phyloP scores from a whole-genome alignment of 2,888 invertebrate genomes.

The Beris morrisii region DNA sequence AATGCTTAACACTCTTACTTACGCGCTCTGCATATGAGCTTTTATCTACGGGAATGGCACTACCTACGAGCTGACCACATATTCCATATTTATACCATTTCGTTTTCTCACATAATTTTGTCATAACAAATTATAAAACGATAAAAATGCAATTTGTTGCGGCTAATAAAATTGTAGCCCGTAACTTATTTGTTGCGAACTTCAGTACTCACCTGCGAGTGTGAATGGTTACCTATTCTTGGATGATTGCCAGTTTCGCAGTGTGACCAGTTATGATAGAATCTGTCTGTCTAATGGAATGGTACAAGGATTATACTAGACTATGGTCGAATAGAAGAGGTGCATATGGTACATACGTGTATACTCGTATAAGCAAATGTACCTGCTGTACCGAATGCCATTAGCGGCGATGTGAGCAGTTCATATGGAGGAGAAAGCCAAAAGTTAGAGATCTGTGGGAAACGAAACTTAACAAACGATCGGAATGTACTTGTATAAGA shows the following conservation, averaged over 20 bases:
- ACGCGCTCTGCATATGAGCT: too few species aligned
- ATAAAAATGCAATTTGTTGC: constrained; percentile 40
- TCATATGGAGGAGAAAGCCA: constrained; percentile 29
- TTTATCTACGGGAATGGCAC: too few species aligned
- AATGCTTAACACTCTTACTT: too few species aligned
- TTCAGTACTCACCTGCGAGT: constrained; percentile 4
- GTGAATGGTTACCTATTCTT: neutral
- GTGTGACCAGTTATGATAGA: too few species aligned
- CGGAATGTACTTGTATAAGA: constrained; percentile 26
- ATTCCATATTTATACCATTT: constrained; percentile 34
- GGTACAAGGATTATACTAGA: too few species aligned
- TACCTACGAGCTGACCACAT: constrained; percentile 16
- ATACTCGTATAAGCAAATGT: too few species aligned
- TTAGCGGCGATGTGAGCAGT: constrained; percentile 7
- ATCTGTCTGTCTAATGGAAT: too few species aligned
- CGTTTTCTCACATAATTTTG: constrained; percentile 40
- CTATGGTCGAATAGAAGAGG: constrained; percentile 12
- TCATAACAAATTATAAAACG: constrained; percentile 40
- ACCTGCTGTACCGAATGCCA: too few species aligned
- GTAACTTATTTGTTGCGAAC: constrained; percentile 33
- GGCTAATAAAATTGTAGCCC: constrained; percentile 38
- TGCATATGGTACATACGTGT: neutral
- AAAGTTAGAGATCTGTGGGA: constrained; percentile 35
- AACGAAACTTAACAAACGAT: constrained; percentile 37
- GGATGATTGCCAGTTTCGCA: too few species aligned